A percentile compares a stretch with the other conserved stretches of the same genome.
Evolutionary conservation across 2,888 invertebrate species (phyloP).

Genomic region (Liopterus haemorrhoidalis): DNA sequence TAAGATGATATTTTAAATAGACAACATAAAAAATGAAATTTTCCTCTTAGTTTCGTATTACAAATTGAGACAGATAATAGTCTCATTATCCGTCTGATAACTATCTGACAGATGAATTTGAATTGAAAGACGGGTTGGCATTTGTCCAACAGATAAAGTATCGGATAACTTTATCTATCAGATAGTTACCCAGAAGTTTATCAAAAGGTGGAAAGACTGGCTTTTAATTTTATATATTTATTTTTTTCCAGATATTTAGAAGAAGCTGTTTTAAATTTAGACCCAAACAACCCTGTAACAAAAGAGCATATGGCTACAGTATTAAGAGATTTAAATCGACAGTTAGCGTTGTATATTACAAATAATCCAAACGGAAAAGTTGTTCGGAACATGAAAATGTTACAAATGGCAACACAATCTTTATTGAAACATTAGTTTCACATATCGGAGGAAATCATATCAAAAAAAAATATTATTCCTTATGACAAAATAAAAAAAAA

Average conservation of each 20-base stretch:
- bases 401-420: slow-evolving; percentile 64
- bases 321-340: slow-evolving; percentile 67
- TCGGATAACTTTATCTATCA: background rate
- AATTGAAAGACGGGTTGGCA: too few species aligned
- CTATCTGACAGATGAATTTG: too few species aligned
- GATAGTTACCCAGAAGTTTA: background rate
- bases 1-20: too few species aligned
- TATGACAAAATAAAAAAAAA: too few species aligned
- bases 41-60: too few species aligned
- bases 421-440: slow-evolving; percentile 43
- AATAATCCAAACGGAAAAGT: slow-evolving; percentile 62
- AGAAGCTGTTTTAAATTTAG: slow-evolving; percentile 79
- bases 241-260: slow-evolving; percentile 67
- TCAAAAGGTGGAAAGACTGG: slow-evolving; percentile 11
- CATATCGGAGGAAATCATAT: too few species aligned
- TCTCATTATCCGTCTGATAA: slow-evolving; percentile 10
- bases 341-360: slow-evolving; percentile 63
- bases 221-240: slow-evolving; percentile 10
- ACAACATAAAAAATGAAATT: too few species aligned
- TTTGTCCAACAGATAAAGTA: too few species aligned
- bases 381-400: slow-evolving; percentile 60
- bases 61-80: too few species aligned
- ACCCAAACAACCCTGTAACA: slow-evolving; percentile 68
- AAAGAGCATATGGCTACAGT: slow-evolving; percentile 78
- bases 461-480: too few species aligned